Evolutionary conservation across 2,888 invertebrate species (phyloP).

Genomic region (Willowsia nigromaculata): DNA sequence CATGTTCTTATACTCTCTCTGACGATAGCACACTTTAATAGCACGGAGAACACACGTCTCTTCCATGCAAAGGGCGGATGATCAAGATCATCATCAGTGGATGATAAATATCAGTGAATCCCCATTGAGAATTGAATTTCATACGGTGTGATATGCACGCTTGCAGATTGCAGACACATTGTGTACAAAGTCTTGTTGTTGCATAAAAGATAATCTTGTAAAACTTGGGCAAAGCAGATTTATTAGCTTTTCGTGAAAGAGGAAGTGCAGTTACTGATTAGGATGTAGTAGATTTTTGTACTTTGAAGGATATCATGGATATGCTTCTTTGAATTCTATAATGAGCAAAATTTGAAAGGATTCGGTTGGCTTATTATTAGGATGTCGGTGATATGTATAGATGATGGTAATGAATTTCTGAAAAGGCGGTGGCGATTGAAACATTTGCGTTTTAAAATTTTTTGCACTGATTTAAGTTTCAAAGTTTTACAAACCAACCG

Average conservation of each 20-base stretch:
- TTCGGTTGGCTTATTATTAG: background rate
- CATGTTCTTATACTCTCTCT: background rate
- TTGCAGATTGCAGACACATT: background rate
- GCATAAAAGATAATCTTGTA: too few relatives aligned
- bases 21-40: background rate
- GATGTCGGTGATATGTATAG: background rate
- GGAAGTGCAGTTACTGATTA: slow-evolving; percentile 29
- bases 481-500: too few relatives aligned
- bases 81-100: slow-evolving; percentile 13
- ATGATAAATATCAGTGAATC: background rate
- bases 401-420: background rate
- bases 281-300: background rate
- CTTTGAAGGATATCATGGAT: background rate
- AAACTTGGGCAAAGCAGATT: too few relatives aligned
- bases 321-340: background rate
- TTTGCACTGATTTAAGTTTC: background rate
- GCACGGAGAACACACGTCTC: slow-evolving; percentile 51
- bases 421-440: background rate
- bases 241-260: background rate
- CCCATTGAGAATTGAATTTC: background rate
- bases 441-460: background rate
- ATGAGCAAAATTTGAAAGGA: background rate
- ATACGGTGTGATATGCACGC: background rate
- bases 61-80: slow-evolving; percentile 59
- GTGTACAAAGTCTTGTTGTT: background rate